These are phyloP conservation scores for Caenorhabditis remanei DNA, from an alignment of 1,140 invertebrate genomes.

Conservation along the genomic window DNA sequence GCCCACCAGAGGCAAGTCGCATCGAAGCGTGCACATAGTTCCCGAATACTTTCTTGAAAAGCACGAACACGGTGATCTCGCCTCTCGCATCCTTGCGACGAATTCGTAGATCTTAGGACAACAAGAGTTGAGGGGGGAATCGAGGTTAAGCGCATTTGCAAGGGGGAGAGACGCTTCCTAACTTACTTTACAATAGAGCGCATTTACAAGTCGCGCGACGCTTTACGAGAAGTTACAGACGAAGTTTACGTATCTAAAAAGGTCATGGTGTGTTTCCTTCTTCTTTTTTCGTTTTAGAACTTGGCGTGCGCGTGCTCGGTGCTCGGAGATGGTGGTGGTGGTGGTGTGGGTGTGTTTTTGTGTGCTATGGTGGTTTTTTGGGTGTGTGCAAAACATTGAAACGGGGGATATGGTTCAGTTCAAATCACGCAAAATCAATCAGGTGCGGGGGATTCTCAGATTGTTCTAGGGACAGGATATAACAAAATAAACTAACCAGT, in stretches of 20 bases:
- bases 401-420: constrained; percentile 17
- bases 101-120: constrained; percentile 56
- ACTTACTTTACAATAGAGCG: constrained; percentile 2
- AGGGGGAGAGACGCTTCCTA: not conserved
- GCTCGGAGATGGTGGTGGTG: constrained; percentile 47
- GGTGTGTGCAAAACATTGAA: constrained; percentile 1
- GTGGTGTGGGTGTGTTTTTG: constrained; percentile 12
- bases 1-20: constrained; percentile 36
- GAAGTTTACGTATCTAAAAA: constrained; percentile 35
- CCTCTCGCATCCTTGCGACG: constrained; percentile 52
- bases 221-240: constrained; percentile 31
- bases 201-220: constrained; percentile 32
- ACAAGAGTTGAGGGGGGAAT: constrained; percentile 7
- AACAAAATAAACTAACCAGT: constrained; percentile 57
- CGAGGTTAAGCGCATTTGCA: constrained; percentile 24
- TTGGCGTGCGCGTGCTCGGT: constrained; percentile 50
- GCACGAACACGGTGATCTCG: constrained; percentile 49
- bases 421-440: constrained; percentile 50
- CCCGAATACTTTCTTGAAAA: constrained; percentile 48
- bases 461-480: not conserved
- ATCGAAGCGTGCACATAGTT: constrained; percentile 49
- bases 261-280: not conserved
- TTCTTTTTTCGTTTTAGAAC: not conserved
- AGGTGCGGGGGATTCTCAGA: constrained; percentile 9
- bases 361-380: not conserved